Base-by-base conservation (phyloP, 2,797 vertebrate genomes). In the Atherinosoma microstoma region DNA sequence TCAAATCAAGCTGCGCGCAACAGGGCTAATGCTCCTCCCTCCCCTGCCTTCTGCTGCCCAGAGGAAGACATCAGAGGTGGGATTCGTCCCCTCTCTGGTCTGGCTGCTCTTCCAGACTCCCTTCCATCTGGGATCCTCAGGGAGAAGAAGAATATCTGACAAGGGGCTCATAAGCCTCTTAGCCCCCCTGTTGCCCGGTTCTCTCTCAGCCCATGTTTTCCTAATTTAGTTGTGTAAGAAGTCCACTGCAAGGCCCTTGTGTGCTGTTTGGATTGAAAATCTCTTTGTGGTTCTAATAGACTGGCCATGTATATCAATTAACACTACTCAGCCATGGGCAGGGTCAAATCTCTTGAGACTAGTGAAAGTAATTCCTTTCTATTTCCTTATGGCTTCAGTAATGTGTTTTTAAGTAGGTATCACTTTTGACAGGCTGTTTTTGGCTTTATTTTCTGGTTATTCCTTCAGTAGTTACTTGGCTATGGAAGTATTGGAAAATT, bases 181-280 rank as follows among this genome's bases (percentile, higher is more conserved):
- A 98, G 96, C 95, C 94, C 95, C 95, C 91, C 95, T 95, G 95
- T 96, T 96, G 95, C 88, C 96, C 95, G 80, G 92, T 94, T 96
- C 96, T 96, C 96, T 95, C 95, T 96, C 96, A 95, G 96, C 96
- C 96, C 95, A 96, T 97, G 96, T 97, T 98, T 97, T 95, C 96
- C 96, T 97, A 96, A 97, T 98, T 97, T 98, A 96, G 96, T 96
- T 96, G 96, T 96, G 96, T 97, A 97, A 96, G 96, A 96, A 97
- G 91, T 91, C 89, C 82, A 86, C 95, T 95, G 95, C 95, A 88
- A 86, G 95, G 90, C 95, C 96, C 96, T 96, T 95, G 94, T 96
- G 95, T 94, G 93, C 95, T 96, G 96, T 96, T 96, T 96, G 87
- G 95, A 97, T 96, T 96, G 94, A 93, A 94, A 96, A 96, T 95